A percentile compares a stretch with the other conserved stretches of the same genome.
These are phyloP conservation scores for Bugula neritina DNA, from an alignment of 2,888 invertebrate species.

Conservation along the genomic window DNA sequence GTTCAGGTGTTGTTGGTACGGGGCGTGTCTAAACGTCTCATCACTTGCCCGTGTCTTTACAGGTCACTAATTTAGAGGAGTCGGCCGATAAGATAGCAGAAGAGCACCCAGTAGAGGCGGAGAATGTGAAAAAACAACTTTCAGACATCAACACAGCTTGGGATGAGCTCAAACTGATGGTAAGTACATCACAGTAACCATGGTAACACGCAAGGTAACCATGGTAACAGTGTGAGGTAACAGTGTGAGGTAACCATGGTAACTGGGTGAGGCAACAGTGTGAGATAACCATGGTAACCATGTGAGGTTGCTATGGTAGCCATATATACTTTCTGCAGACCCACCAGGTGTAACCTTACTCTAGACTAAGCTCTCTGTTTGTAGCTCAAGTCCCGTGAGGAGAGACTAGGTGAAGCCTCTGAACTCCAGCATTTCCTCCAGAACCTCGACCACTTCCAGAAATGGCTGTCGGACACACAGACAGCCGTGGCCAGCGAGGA, in stretches of 20 bases:
- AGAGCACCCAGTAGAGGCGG: conserved; percentile 57
- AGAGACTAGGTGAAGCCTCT: conserved; percentile 96
- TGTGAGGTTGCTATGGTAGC: no score
- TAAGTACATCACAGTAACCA: no score
- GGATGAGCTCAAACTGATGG: conserved; percentile 93
- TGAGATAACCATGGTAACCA: no score
- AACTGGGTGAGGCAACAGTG: no score
- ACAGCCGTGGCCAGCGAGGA: conserved; percentile 65
- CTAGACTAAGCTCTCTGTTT: conserved; percentile 28
- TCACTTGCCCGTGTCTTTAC: no score
- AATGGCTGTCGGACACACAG: conserved; percentile 97
- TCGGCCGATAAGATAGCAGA: conserved; percentile 37
- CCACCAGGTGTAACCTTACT: no score
- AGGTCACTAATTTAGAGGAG: conserved; percentile 56
- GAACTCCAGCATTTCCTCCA: conserved; percentile 80
- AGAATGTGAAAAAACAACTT: conserved; percentile 80
- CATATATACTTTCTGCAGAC: no score
- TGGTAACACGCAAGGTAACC: no score
- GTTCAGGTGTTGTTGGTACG: no score
- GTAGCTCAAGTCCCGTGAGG: conserved; percentile 90
- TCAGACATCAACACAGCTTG: conserved; percentile 85
- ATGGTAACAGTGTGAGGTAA: no score
- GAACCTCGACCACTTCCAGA: conserved; percentile 98
- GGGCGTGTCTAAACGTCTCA: no score
- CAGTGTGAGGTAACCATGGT: no score